A percentile compares a stretch with the other conserved stretches of the same genome.
These are phyloP conservation scores for Brenthis ino DNA, from an alignment of 2,888 invertebrate species.

Conservation along the genomic window DNA sequence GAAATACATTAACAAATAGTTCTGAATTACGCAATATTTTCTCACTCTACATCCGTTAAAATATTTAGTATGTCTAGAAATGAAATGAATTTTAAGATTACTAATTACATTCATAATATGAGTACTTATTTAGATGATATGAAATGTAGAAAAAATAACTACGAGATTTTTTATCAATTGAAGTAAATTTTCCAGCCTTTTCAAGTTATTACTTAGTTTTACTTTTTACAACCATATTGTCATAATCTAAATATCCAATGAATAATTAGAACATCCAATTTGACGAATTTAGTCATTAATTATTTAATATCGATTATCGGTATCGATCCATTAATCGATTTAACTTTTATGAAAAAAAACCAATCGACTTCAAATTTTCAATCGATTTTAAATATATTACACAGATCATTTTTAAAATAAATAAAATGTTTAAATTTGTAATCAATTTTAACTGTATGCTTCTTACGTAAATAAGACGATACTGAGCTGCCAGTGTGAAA, in stretches of 20 bases:
- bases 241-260: neutral
- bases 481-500: conserved; percentile 26
- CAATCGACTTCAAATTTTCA: no score
- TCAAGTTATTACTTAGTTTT: neutral
- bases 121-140: neutral
- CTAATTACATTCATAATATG: neutral
- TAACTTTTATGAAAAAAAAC: no score
- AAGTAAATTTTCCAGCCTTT: neutral
- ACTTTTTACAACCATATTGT: conserved; percentile 7
- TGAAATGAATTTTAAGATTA: neutral
- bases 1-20: no score
- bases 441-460: no score
- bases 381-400: no score
- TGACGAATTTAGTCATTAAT: no score
- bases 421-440: no score
- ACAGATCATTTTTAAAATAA: no score
- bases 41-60: neutral
- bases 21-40: neutral
- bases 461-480: conserved; percentile 10
- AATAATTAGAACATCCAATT: neutral
- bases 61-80: neutral
- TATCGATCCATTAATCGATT: no score
- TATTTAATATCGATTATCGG: no score
- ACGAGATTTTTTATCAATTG: neutral
- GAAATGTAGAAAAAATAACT: neutral